Conservation (phyloP, 2,113 vertebrate genomes). For the Plecotus auritus region DNA sequence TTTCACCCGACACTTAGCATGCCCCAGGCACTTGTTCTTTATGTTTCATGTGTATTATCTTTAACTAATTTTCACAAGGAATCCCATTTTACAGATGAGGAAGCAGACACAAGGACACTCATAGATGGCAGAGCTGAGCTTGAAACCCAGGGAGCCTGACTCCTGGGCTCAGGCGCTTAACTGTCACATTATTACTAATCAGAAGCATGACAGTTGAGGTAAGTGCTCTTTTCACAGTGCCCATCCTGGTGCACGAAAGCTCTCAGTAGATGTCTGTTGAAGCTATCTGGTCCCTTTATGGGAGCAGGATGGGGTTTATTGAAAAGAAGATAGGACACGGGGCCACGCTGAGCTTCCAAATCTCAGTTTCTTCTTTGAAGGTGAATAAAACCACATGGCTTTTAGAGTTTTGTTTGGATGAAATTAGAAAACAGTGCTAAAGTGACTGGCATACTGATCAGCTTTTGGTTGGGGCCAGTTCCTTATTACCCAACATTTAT, state of each 20-base stretch:
- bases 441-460: neutral
- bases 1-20: neutral
- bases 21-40: neutral
- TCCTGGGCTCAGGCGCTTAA: neutral
- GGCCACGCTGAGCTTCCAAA: neutral
- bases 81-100: neutral
- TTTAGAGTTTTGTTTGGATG: conserved; percentile 19
- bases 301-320: neutral
- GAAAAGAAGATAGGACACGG: neutral
- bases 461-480: neutral
- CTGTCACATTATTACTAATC: neutral
- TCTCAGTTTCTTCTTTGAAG: neutral
- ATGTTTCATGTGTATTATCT: neutral
- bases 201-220: neutral
- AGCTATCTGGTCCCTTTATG: neutral
- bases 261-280: neutral
- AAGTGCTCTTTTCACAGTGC: neutral
- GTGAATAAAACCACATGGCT: neutral
- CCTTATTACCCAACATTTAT: neutral
- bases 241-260: neutral
- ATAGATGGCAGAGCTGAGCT: neutral
- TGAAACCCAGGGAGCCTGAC: neutral
- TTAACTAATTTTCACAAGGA: neutral
- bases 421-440: neutral
- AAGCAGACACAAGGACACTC: neutral